A percentile compares a stretch with the other conserved stretches of the same genome.
Evolutionary conservation across 2,113 vertebrate species (phyloP).

Genomic region (Paratilapia polleni): DNA sequence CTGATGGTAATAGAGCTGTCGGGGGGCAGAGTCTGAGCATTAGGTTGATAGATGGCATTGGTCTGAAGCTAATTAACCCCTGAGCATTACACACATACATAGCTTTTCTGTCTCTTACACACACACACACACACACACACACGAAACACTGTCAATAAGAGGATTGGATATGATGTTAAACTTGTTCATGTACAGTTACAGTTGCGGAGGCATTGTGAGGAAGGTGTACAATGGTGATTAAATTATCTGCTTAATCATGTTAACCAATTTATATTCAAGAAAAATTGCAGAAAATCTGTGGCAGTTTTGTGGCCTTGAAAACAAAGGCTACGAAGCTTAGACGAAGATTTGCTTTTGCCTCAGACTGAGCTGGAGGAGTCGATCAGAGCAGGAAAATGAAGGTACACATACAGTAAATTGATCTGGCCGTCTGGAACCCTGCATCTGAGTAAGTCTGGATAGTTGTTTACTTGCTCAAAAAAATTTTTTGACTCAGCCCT

Average conservation of each 20-base stretch:
- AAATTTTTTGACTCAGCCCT: conserved; percentile 38
- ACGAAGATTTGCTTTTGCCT: no score
- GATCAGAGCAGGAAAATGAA: not conserved
- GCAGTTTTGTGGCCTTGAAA: not conserved
- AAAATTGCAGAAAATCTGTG: not conserved
- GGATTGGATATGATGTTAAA: not conserved
- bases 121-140: conserved; percentile 27
- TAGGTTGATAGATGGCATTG: conserved; percentile 76
- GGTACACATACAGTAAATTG: conserved; percentile 30
- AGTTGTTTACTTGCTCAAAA: conserved; percentile 58
- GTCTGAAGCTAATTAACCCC: conserved; percentile 78
- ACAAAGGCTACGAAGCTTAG: not conserved
- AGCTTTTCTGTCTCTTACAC: not conserved
- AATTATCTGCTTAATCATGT: not conserved
- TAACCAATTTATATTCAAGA: not conserved
- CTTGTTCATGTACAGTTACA: not conserved
- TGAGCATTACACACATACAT: conserved; percentile 48
- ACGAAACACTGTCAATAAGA: not conserved
- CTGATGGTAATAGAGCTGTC: conserved; percentile 73
- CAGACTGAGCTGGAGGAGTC: not conserved
- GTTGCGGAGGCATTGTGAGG: not conserved
- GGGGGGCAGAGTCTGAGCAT: conserved; percentile 55
- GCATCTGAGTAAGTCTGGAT: conserved; percentile 20
- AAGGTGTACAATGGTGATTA: not conserved
- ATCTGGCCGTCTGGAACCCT: not conserved